phyloP scores from a whole-genome alignment of 2,888 invertebrate species.

The Agrilus biguttatus region DNA sequence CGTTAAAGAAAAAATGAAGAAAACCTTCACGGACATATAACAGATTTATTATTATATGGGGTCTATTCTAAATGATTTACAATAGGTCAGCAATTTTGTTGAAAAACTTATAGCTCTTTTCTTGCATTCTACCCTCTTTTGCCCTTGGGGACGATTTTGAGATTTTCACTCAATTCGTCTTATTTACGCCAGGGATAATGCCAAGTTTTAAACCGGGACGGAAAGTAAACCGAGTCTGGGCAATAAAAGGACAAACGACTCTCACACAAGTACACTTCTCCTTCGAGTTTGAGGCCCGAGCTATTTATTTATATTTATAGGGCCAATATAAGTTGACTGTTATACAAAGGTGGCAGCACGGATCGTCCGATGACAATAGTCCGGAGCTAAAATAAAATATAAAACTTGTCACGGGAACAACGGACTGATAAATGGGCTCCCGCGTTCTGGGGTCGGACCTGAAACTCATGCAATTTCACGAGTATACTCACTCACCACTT shows the following conservation, averaged over 20 bases:
- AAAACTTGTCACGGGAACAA: slow-evolving; percentile 27
- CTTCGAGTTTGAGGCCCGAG: slow-evolving; percentile 6
- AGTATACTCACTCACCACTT: no score
- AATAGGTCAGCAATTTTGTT: no score
- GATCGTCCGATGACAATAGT: slow-evolving; percentile 19
- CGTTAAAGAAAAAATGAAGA: no score
- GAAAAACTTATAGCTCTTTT: no score
- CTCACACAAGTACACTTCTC: neutral
- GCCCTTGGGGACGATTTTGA: no score
- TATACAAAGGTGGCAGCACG: slow-evolving; percentile 22
- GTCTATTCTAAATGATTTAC: no score
- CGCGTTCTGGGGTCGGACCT: slow-evolving; percentile 12
- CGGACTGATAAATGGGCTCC: slow-evolving; percentile 25
- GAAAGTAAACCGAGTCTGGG: slow-evolving; percentile 1
- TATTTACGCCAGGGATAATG: slow-evolving; percentile 6
- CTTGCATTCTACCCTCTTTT: no score
- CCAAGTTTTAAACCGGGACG: slow-evolving; percentile 5
- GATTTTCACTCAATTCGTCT: slow-evolving; percentile 3
- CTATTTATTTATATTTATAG: slow-evolving; percentile 26
- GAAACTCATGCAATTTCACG: no score
- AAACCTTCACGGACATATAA: no score
- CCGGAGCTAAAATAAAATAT: slow-evolving; percentile 26
- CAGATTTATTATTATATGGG: no score
- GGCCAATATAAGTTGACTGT: slow-evolving; percentile 24
- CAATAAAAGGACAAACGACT: slow-evolving; percentile 9